These are phyloP conservation scores for Hylia prasina DNA, from an alignment of 2,113 vertebrate species.

Conservation along the genomic window DNA sequence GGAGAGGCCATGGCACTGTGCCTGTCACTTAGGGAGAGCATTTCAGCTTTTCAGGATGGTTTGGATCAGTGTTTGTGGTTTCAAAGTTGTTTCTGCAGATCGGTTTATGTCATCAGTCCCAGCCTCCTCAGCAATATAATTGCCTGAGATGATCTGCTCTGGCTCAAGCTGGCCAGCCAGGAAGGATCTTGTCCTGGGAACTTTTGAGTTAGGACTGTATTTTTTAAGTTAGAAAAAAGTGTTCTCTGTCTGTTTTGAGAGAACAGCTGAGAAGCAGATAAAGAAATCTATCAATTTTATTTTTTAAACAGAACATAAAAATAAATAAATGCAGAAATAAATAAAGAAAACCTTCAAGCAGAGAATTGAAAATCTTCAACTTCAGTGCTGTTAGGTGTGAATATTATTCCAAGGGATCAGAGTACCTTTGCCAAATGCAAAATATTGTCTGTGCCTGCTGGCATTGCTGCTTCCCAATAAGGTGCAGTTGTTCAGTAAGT, in stretches of 20 bases:
- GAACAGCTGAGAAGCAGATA: not conserved
- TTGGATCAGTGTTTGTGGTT: not conserved
- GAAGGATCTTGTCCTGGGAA: not conserved
- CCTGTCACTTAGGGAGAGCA: not conserved
- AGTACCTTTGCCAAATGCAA: not conserved
- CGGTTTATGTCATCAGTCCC: not conserved
- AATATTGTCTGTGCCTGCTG: not conserved
- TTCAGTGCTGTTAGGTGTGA: not conserved
- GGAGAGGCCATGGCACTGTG: not conserved
- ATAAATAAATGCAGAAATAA: not conserved
- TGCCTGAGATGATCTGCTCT: not conserved
- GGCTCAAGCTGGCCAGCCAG: not conserved
- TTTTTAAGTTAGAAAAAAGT: not conserved
- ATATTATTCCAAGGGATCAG: not conserved
- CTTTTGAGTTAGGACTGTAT: not conserved
- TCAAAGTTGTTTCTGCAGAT: not conserved
- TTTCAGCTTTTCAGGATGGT: not conserved
- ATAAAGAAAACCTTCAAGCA: not conserved
- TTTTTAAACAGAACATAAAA: not conserved
- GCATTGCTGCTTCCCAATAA: not conserved
- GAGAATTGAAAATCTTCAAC: not conserved
- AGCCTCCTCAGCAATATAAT: not conserved
- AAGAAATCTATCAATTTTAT: not conserved
- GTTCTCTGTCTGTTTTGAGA: not conserved
- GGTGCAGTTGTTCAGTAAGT: not conserved